Evolutionary conservation across 2,888 invertebrate species (phyloP), one percentile per base, ranked within the genome.

Genomic region (Phoenoteleia sp.): DNA sequence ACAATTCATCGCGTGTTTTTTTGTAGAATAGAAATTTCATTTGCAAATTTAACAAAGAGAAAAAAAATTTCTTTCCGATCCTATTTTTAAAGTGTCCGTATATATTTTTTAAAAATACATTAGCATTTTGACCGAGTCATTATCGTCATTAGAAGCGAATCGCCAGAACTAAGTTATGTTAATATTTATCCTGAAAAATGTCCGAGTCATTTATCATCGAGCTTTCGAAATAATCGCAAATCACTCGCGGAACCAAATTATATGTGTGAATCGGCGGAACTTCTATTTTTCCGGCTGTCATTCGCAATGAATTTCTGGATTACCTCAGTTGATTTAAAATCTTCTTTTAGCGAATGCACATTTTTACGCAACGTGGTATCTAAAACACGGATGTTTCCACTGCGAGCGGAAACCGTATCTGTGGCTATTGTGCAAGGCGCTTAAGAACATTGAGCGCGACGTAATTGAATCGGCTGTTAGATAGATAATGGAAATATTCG

Each of bases 341-440:
- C 67, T 58, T 52, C 29, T 27, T 47, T 60, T 27, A 56, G 33
- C 72, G 33, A 54, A 15, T n/a, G 47, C 49, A 39, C 36, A 49
- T 58, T 74, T 64, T 81, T 72, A 81, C 49, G 74, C 80, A 81
- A 74, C 66, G 36, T 33, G 49, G 21, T 62, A 71, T 62, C 64
- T 17, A 29, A 29, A 81, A 66, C 49, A 3, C 72, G 66, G 71
- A 66, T 36, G 64, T 66, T 74, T 67, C 49, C 27, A 58, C 42
- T 49, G 17, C 3, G 42, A 66, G 17, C 66, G 47, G 66, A 72
- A 81, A 81, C 66, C 17, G 36, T 49, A 74, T 49, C 56, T 47
- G 39, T 19, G 15, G 45, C 47, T 58, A 58, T 80, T 80, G 64
- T 80, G 72, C 56, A 80, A 72, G 56, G 3, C 42, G 80, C 64